phyloP scores from a whole-genome alignment of 1,140 invertebrate genomes.

The Aporrectodea caliginosa region DNA sequence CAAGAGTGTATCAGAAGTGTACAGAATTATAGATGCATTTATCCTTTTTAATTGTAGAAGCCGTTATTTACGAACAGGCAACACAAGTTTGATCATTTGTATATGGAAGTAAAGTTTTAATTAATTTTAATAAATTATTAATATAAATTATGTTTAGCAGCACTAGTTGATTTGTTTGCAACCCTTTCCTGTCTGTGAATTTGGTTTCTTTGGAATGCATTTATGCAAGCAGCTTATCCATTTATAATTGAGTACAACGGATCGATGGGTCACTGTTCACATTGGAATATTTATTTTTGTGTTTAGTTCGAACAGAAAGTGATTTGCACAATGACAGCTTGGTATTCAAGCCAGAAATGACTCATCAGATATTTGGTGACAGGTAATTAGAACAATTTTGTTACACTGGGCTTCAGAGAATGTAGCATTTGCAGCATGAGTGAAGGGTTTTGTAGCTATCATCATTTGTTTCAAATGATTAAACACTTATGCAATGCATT shows the following conservation, averaged over 20 bases:
- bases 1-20: no score
- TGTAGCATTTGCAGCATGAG: background rate
- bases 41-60: no score
- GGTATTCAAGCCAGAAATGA: constrained; percentile 79
- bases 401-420: background rate
- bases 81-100: no score
- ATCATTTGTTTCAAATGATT: background rate
- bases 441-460: background rate
- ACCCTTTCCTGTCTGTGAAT: no score
- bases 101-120: no score
- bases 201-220: no score
- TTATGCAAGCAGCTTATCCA: no score
- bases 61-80: no score
- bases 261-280: no score
- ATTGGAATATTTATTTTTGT: no score
- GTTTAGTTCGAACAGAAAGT: constrained; percentile 26
- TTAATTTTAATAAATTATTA: constrained; percentile 23
- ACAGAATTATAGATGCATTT: no score
- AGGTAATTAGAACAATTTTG: constrained; percentile 54
- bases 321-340: constrained; percentile 40
- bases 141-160: constrained; percentile 28
- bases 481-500: background rate
- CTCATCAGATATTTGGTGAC: constrained; percentile 89
- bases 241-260: no score
- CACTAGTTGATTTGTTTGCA: background rate